Evolutionary conservation across 2,797 vertebrate species (phyloP).

Genomic region (Pseudochirops cupreus): DNA sequence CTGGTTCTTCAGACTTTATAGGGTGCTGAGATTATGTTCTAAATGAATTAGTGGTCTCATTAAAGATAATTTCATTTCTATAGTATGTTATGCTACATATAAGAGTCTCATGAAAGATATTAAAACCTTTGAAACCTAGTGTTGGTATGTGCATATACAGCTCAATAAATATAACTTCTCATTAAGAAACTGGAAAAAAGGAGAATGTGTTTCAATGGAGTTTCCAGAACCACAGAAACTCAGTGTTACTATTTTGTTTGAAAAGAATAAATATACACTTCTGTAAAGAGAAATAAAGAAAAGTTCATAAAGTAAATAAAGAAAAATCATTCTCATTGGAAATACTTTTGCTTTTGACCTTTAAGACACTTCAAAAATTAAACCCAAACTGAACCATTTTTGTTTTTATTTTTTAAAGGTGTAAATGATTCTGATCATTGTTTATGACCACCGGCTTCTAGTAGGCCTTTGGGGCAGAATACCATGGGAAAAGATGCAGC

Average conservation of each 20-base stretch:
- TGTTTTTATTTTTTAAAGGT: background rate
- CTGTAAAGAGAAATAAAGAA: no score
- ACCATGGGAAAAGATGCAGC: background rate
- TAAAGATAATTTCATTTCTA: slow-evolving; percentile 29
- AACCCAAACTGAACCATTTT: background rate
- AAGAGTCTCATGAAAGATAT: background rate
- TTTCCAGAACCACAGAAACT: background rate
- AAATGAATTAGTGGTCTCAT: slow-evolving; percentile 18
- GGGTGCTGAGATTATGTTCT: background rate
- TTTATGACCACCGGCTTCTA: background rate
- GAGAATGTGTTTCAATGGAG: accelerated
- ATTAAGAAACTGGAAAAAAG: background rate
- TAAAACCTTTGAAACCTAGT: background rate
- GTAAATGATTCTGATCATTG: background rate
- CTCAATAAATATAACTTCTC: background rate
- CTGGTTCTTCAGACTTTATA: background rate
- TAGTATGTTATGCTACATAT: background rate
- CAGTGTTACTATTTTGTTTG: background rate
- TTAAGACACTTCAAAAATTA: background rate
- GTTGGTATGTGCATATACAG: background rate
- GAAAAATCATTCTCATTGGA: background rate
- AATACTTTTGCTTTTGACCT: slow-evolving; percentile 28
- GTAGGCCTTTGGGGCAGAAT: background rate
- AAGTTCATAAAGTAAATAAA: background rate
- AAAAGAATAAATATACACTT: background rate